These are phyloP conservation scores for Scrobipalpa costella DNA, from an alignment of 2,888 invertebrate species.

Conservation along the genomic window DNA sequence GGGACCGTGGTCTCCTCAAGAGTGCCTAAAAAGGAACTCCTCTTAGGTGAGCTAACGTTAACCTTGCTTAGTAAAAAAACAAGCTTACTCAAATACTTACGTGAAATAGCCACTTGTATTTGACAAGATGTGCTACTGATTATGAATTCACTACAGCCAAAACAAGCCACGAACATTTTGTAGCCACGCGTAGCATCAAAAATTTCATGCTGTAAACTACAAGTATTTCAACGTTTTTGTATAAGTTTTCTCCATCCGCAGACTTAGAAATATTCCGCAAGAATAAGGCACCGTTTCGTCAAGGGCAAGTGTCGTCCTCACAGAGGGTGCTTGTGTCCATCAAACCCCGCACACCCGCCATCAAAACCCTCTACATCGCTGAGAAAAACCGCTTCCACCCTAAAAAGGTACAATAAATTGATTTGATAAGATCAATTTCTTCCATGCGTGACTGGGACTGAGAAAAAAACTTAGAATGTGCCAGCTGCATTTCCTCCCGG, in stretches of 20 bases:
- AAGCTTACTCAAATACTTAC: too few relatives aligned
- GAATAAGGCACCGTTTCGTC: constrained; percentile 34
- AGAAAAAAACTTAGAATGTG: too few relatives aligned
- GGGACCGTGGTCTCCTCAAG: constrained; percentile 40
- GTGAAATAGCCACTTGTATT: too few relatives aligned
- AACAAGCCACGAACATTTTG: too few relatives aligned
- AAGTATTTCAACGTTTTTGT: too few relatives aligned
- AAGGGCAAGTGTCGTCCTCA: constrained; percentile 45
- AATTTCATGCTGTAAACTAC: too few relatives aligned
- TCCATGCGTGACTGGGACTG: too few relatives aligned
- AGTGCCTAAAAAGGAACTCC: constrained; percentile 50
- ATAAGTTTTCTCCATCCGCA: constrained; percentile 34
- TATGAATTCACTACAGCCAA: too few relatives aligned
- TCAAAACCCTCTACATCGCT: constrained; percentile 65
- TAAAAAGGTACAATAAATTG: constrained; percentile 50
- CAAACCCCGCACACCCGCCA: constrained; percentile 59
- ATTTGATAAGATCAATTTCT: neutral
- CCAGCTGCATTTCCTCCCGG: too few relatives aligned
- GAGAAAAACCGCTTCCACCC: constrained; percentile 58
- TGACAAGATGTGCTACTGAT: too few relatives aligned
- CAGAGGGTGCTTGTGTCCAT: constrained; percentile 66
- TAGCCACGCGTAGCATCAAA: too few relatives aligned
- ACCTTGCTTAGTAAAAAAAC: too few relatives aligned
- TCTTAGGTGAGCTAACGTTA: constrained; percentile 46
- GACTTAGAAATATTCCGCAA: constrained; percentile 64